phyloP scores from a whole-genome alignment of 2,113 vertebrate species.

The Candoia aspera region DNA sequence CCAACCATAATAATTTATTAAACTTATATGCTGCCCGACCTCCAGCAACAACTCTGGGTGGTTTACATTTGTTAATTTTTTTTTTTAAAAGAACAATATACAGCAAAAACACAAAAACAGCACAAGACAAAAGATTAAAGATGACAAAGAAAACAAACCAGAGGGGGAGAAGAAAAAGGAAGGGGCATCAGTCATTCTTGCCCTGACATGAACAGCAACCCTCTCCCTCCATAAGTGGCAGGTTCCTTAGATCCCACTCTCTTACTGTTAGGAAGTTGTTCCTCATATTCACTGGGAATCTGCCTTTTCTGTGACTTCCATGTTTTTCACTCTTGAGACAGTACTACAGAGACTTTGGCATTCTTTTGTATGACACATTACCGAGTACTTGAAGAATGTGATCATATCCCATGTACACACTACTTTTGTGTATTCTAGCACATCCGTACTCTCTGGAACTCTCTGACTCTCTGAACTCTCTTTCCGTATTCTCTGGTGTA shows the following conservation, averaged over 20 bases:
- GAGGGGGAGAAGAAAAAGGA: neutral
- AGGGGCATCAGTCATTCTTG: neutral
- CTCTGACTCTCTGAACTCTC: neutral
- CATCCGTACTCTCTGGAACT: neutral
- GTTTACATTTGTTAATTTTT: neutral
- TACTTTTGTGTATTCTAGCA: neutral
- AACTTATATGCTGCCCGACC: neutral
- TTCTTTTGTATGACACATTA: neutral
- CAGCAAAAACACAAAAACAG: neutral
- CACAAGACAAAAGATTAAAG: neutral
- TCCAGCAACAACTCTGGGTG: neutral
- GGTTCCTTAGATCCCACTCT: neutral
- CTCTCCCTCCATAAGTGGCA: neutral
- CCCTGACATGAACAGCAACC: neutral
- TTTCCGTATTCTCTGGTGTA: too few relatives aligned
- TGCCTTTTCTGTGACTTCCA: neutral
- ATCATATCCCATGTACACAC: neutral
- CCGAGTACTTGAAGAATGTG: neutral
- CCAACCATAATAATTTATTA: neutral
- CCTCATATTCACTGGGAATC: neutral
- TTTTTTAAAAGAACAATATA: too few relatives aligned
- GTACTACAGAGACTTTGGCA: neutral
- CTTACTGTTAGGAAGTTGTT: neutral
- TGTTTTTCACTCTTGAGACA: neutral
- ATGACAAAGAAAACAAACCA: neutral